phyloP scores from a whole-genome alignment of 2,797 vertebrate species.

The Myripristis murdjan region DNA sequence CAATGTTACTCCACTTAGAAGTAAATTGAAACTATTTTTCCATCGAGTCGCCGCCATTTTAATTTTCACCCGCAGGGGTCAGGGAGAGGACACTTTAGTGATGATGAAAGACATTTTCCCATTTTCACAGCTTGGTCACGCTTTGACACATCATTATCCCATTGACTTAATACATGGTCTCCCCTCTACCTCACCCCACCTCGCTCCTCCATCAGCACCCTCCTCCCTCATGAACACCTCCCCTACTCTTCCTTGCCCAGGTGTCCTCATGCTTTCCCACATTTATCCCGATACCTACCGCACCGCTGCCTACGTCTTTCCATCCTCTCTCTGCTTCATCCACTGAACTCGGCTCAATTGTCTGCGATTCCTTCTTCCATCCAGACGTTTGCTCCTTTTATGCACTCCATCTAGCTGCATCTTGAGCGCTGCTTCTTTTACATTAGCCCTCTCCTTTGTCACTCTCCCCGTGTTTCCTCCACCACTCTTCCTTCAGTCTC shows the following conservation, averaged over 20 bases:
- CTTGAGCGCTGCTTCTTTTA: conserved; percentile 51
- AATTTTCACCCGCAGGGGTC: conserved; percentile 83
- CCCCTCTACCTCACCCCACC: conserved; percentile 54
- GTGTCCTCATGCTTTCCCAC: conserved; percentile 33
- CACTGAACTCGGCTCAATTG: conserved; percentile 42
- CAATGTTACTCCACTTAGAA: conserved; percentile 82
- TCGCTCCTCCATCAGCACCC: conserved; percentile 52
- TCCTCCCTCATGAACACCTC: neutral
- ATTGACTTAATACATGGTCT: conserved; percentile 80
- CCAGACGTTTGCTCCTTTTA: conserved; percentile 57
- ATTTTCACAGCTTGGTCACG: conserved; percentile 82
- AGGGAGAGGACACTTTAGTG: conserved; percentile 83
- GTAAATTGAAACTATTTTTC: conserved; percentile 85
- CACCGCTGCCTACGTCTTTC: conserved; percentile 37
- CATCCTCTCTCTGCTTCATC: conserved; percentile 50
- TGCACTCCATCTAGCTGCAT: conserved; percentile 53
- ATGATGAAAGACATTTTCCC: conserved; percentile 84
- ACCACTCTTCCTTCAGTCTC: conserved; percentile 19
- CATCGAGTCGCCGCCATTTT: conserved; percentile 76
- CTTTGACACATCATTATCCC: conserved; percentile 84
- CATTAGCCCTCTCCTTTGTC: conserved; percentile 54
- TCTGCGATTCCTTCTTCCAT: conserved; percentile 28
- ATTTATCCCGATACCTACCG: conserved; percentile 18
- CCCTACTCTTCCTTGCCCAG: conserved; percentile 6
- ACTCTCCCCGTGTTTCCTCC: conserved; percentile 45